phyloP scores from a whole-genome alignment of 1,140 invertebrate genomes.

The Meteorus sp. region DNA sequence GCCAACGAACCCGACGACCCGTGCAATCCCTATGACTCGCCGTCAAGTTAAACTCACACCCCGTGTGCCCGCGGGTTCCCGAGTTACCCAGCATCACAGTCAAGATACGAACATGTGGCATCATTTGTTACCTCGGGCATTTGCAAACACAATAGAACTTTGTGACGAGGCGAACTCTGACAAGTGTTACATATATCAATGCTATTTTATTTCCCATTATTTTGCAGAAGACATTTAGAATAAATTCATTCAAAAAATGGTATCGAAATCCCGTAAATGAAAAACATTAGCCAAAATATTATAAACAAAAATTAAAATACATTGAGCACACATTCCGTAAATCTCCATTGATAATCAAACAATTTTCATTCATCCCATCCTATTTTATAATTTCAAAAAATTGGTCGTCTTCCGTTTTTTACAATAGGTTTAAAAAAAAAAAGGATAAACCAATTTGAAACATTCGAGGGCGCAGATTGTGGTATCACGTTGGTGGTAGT shows the following conservation, averaged over 20 bases:
- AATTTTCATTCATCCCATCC: no score
- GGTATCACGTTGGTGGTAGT: slow-evolving; percentile 22
- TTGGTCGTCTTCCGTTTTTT: slow-evolving; percentile 28
- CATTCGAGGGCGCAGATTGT: slow-evolving; percentile 18
- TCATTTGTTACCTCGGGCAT: slow-evolving; percentile 51
- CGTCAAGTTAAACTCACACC: slow-evolving; percentile 23
- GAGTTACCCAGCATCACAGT: no score
- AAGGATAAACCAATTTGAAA: slow-evolving; percentile 14
- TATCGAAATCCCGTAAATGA: no score
- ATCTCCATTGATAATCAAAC: no score
- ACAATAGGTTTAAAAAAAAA: slow-evolving; percentile 7
- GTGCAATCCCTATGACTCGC: slow-evolving; percentile 7
- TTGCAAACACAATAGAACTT: slow-evolving; percentile 15
- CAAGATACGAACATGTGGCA: slow-evolving; percentile 59
- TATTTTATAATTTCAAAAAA: no score
- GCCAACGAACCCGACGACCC: slow-evolving; percentile 22
- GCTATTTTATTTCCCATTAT: background rate
- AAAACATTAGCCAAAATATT: no score
- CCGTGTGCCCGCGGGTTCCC: slow-evolving; percentile 27
- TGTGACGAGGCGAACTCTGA: slow-evolving; percentile 1
- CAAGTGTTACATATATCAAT: slow-evolving; percentile 13
- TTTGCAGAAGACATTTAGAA: background rate
- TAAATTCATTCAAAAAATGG: no score
- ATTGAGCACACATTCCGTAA: no score
- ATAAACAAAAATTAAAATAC: no score